phyloP scores from a whole-genome alignment of 2,113 vertebrate genomes.

The Pontoporia blainvillei region DNA sequence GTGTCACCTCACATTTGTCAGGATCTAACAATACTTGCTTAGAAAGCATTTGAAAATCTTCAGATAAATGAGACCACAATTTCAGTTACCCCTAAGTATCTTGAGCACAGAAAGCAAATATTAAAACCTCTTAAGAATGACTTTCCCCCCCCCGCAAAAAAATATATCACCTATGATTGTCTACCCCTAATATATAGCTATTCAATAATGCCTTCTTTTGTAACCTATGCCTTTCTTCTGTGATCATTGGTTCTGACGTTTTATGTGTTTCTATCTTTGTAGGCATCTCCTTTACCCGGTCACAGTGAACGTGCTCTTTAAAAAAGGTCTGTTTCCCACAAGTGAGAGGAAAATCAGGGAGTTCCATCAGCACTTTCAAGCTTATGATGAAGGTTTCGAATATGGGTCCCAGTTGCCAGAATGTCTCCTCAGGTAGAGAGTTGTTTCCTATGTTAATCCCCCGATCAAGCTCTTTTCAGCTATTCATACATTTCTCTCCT shows the following conservation, averaged over 20 bases:
- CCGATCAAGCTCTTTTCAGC: neutral
- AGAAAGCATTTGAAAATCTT: slow-evolving; percentile 30
- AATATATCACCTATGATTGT: neutral
- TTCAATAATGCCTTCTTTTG: neutral
- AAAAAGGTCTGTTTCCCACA: slow-evolving; percentile 78
- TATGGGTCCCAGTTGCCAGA: slow-evolving; percentile 84
- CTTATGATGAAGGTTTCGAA: slow-evolving; percentile 85
- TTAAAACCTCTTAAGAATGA: neutral
- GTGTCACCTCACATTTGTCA: neutral
- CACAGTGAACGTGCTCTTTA: slow-evolving; percentile 83
- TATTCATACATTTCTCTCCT: neutral
- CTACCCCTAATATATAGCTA: neutral
- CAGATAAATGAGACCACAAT: neutral
- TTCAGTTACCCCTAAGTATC: neutral
- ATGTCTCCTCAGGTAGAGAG: slow-evolving; percentile 81
- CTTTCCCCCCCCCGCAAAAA: neutral
- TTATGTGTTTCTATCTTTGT: slow-evolving; percentile 44
- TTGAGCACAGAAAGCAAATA: neutral
- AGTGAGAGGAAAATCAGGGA: slow-evolving; percentile 72
- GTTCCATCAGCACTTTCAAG: slow-evolving; percentile 84
- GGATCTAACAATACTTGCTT: neutral
- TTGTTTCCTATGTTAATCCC: neutral
- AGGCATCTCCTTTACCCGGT: slow-evolving; percentile 85
- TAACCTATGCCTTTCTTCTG: neutral
- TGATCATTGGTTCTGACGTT: neutral